Evolutionary conservation across 2,797 vertebrate species (phyloP).

Genomic region (Botia almorhae): DNA sequence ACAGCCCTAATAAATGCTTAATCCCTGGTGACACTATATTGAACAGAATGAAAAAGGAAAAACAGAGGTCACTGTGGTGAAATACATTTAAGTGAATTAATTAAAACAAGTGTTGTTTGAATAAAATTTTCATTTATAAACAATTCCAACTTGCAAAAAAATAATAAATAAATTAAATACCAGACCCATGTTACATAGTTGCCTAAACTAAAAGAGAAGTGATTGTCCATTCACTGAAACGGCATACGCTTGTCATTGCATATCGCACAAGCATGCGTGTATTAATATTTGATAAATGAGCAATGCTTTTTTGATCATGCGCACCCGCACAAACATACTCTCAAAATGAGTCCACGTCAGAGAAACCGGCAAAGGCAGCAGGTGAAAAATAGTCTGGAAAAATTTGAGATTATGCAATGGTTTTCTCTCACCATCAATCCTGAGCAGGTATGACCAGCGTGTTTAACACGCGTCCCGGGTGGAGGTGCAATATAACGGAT

Average conservation of each 20-base stretch:
- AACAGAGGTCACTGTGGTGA: too few relatives aligned
- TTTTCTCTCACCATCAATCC: conserved; percentile 79
- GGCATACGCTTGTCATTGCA: conserved; percentile 3
- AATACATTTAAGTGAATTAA: too few relatives aligned
- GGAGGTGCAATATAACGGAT: conserved; percentile 76
- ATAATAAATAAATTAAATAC: too few relatives aligned
- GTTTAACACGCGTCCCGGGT: conserved; percentile 68
- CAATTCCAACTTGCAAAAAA: too few relatives aligned
- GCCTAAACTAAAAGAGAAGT: background rate
- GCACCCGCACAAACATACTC: conserved; percentile 63
- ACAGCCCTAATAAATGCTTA: too few relatives aligned
- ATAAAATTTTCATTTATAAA: too few relatives aligned
- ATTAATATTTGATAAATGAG: conserved; percentile 43
- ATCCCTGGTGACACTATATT: too few relatives aligned
- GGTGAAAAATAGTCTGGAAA: conserved; percentile 76
- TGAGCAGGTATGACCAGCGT: conserved; percentile 68
- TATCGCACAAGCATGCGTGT: background rate
- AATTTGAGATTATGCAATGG: conserved; percentile 78
- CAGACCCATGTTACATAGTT: too few relatives aligned
- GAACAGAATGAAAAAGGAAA: too few relatives aligned
- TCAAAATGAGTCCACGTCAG: conserved; percentile 66
- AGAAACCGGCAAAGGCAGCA: conserved; percentile 69
- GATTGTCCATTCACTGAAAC: background rate
- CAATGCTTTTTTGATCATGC: conserved; percentile 63
- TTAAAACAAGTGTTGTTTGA: too few relatives aligned